These are phyloP conservation scores for Parambassis ranga DNA, from an alignment of 2,797 vertebrate species.

Conservation along the genomic window DNA sequence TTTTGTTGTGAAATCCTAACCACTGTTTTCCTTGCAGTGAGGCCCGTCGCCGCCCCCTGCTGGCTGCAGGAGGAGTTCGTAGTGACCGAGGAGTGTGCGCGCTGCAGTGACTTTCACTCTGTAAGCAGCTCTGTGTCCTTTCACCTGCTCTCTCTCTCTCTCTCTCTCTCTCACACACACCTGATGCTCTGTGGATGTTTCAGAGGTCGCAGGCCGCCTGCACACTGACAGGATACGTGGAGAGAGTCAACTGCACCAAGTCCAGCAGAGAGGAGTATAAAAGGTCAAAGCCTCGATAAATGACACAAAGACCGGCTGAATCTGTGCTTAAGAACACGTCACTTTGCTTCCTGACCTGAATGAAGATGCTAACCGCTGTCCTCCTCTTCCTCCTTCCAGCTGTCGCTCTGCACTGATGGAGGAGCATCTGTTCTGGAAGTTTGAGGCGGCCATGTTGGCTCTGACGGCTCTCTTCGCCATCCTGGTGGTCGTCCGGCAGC, in stretches of 20 bases:
- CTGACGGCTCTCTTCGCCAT: constrained; percentile 79
- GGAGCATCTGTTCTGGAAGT: constrained; percentile 89
- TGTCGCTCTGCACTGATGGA: constrained; percentile 89
- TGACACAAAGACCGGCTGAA: too few relatives aligned
- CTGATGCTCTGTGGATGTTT: not conserved
- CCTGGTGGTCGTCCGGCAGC: constrained; percentile 86
- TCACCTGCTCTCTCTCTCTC: too few relatives aligned
- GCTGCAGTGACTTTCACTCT: constrained; percentile 82
- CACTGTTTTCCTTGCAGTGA: too few relatives aligned
- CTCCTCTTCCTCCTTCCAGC: constrained; percentile 63
- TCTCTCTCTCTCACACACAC: too few relatives aligned
- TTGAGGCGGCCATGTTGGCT: constrained; percentile 83
- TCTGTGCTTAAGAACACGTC: too few relatives aligned
- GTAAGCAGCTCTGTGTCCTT: constrained; percentile 71
- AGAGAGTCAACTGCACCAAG: constrained; percentile 84
- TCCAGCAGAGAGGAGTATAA: constrained; percentile 85
- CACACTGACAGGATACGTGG: constrained; percentile 84
- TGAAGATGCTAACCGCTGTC: not conserved
- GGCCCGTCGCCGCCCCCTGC: constrained; percentile 73
- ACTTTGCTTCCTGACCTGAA: not conserved
- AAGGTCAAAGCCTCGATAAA: too few relatives aligned
- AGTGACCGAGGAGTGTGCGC: constrained; percentile 80
- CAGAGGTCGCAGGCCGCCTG: constrained; percentile 84
- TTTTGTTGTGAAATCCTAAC: too few relatives aligned
- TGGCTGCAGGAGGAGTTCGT: constrained; percentile 90